Evolutionary conservation across 2,888 invertebrate genomes (phyloP).

Genomic region (Cacoxenus indagator): DNA sequence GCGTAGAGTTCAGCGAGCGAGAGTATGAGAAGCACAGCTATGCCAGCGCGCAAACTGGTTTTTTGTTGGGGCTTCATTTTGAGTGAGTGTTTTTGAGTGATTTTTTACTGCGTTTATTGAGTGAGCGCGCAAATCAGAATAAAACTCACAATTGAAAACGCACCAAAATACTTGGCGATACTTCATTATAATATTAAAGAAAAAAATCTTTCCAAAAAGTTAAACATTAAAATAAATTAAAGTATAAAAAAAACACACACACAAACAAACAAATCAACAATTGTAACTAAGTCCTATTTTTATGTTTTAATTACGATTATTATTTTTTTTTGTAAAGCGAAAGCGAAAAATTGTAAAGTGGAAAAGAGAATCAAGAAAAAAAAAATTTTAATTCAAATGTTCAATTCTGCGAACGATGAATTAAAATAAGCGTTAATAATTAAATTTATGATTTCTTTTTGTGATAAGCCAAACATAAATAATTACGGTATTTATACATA

Average conservation of each 20-base stretch:
- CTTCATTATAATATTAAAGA: slow-evolving; percentile 44
- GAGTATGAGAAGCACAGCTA: slow-evolving; percentile 31
- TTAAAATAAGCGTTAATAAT: slow-evolving; percentile 55
- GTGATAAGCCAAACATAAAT: slow-evolving; percentile 64
- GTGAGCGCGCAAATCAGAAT: neutral
- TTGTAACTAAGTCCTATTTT: slow-evolving; percentile 69
- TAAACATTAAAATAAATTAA: slow-evolving; percentile 49
- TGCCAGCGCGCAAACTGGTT: slow-evolving; percentile 25
- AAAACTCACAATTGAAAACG: slow-evolving; percentile 1
- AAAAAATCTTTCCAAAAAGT: slow-evolving; percentile 49
- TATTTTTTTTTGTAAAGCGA: neutral
- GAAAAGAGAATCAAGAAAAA: neutral
- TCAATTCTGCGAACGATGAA: slow-evolving; percentile 69
- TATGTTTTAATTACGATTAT: slow-evolving; percentile 61
- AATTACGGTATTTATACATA: slow-evolving; percentile 67
- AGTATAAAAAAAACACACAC: slow-evolving; percentile 40
- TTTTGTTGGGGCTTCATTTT: neutral
- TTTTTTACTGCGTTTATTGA: neutral
- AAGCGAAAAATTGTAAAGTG: neutral
- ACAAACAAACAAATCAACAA: slow-evolving; percentile 58
- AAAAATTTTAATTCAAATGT: slow-evolving; percentile 44
- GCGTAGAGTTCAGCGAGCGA: neutral
- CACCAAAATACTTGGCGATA: slow-evolving; percentile 54
- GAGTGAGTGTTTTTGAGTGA: slow-evolving; percentile 23
- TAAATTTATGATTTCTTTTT: slow-evolving; percentile 64